Base-by-base conservation (phyloP, 1,140 invertebrate genomes). In the Octopus sinensis region DNA sequence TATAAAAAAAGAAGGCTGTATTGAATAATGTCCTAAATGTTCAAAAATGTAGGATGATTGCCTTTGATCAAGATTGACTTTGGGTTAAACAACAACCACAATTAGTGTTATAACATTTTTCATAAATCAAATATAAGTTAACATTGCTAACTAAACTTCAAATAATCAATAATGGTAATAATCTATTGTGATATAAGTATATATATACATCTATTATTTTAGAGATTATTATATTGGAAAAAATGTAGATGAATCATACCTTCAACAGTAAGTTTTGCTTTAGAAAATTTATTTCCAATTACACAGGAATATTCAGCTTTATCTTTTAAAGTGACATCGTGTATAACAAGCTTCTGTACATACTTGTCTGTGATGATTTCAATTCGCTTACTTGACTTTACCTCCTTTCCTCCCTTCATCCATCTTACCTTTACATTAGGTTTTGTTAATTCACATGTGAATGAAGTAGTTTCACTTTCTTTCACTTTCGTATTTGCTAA, bases 401-500 rank as follows among this genome's bases (percentile, higher is more conserved):
- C 80, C 75, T 86, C 85, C 7, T 81, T 79, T 30, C 82, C 82
- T 76, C 86, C 85, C 82, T 86, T 85, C 79, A 85, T 81, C 87
- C 87, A 88, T n/a, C 62, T 85, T 12, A 85, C 87, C 79, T 82
- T 81, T 12, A 85, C 76, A 82, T 87, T 85, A 79, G 87, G 85
- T 56, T 86, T 85, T 80, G 86, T 87, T 51, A 89, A 84, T 80
- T 88, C 86, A 89, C 97, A 98, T 80, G 96, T 93, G 23, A 99
- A 91, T 5, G 95, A 96, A 51, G 98, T 94, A 6, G 95, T 95
- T 85, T 98, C 96, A 88, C 98, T 97, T 92, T 99, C 98, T 56
- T 95, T 94, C 54, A 95, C 93, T 87, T 97, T 95, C 89, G 96
- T 94, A 80, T 96, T 96, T 90, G 97, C 96, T 7, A 99, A 92